Evolutionary conservation across 2,797 vertebrate genomes (phyloP), one percentile per base, ranked within the genome.

Genomic region (Hippocampus kuda): DNA sequence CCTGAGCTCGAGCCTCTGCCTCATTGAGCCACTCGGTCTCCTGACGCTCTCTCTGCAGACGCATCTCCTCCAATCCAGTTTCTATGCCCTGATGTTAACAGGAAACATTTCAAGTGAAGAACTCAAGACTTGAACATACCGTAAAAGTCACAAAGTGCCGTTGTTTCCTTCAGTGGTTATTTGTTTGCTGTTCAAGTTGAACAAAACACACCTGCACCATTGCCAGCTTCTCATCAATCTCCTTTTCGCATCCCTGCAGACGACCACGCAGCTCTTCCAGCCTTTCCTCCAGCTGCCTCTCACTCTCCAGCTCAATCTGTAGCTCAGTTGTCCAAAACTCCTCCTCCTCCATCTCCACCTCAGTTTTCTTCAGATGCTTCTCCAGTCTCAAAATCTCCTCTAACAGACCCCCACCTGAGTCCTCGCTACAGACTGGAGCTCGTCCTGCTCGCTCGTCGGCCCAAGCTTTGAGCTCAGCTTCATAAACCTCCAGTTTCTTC

Each of bases 261-360:
- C 93, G 91, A 74, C 92, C 89, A 46, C 75, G 81, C 61, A 98
- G 91, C 87, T 98, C 97, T 79, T 94, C 92, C 57, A 99, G 91
- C 78, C 95, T 90, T 24, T 98, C 96, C 81, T 94, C 93, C 81
- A 99, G 90, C 85, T 99, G 96, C 57, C 95, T 92, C 69, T 99
- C 97, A 0, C 96, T 98, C 73, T 99, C 97, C 15, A 93, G 86
- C 70, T 99, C 97, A 0, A 99, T 98, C 89, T 98, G 94, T 48
- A 98, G 88, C 83, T 99, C 97, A 0, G 95, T 98, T 75, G 96
- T 94, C 97, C 97, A 99, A 83, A 99, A 98, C 78, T 98, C 97
- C 73, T 98, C 96, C 78, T 98, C 97, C 77, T 97, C 95, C 6
- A 98, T 97, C 89, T 98, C 97, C 44, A 96, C 93, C 63, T 95